Evolutionary conservation across 1,140 invertebrate genomes (phyloP), one percentile per base, ranked within the genome.

Genomic region (Venturia canescens): DNA sequence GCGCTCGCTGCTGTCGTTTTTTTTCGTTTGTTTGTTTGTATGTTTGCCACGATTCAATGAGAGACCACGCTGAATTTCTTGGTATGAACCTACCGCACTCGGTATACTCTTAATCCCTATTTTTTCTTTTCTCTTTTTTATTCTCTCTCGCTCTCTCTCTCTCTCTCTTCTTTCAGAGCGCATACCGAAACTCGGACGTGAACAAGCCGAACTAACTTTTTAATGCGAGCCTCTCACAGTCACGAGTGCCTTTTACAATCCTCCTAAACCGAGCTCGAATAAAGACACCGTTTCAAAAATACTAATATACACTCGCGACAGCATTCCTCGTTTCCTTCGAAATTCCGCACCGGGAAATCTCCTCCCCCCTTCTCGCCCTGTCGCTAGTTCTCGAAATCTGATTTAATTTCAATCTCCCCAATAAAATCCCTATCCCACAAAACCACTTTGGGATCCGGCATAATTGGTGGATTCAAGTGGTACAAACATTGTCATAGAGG

Each of bases 11-110:
- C 23, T 63, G n/a, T 13, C n/a, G n/a, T 50, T 66, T 82, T 67
- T 63, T 60, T 81, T 79, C 75, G 23, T 81, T 79, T 78, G 53
- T 57, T 57, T 23, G 21, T 57, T 57, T 57, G 21, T 57, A n/a
- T 80, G 74, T 74, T 72, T 81, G 48, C 26, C 23, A 81, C 66
- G 66, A 69, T 69, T 69, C 66, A 69, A 69, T 69, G 66, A 31
- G 66, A 69, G 66, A 31, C 66, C 66, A 69, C 26, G 66, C 26
- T 69, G 66, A 69, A 69, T 69, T 69, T 69, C 66, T 69, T 31
- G 66, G 66, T 69, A 69, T 69, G 66, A 69, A 69, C 66, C 66
- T 69, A 69, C 66, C 66, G 66, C 66, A 69, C 66, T 69, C 66
- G 66, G 29, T 69, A 69, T 31, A 69, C 29, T 31, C 66, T 29